phyloP scores from a whole-genome alignment of 2,888 invertebrate species.

The Sericinus montela region DNA sequence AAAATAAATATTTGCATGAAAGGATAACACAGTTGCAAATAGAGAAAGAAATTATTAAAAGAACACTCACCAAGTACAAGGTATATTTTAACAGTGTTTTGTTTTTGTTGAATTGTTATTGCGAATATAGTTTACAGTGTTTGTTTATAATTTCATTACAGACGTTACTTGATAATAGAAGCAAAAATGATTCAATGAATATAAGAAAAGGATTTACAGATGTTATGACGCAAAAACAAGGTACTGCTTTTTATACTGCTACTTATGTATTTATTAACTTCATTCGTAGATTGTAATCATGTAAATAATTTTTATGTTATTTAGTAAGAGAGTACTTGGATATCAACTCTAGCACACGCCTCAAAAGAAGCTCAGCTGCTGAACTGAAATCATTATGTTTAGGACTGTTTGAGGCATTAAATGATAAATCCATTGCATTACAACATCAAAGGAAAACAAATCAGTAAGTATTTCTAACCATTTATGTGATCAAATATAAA shows the following conservation, averaged over 20 bases:
- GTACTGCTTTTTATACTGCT: slow-evolving; percentile 72
- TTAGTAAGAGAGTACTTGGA: slow-evolving; percentile 87
- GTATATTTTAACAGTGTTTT: slow-evolving; percentile 44
- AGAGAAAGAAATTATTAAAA: slow-evolving; percentile 87
- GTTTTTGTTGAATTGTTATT: no score
- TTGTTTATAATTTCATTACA: slow-evolving; percentile 45
- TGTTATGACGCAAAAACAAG: slow-evolving; percentile 89
- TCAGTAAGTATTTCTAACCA: slow-evolving; percentile 78
- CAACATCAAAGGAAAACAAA: slow-evolving; percentile 93
- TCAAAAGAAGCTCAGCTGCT: slow-evolving; percentile 77
- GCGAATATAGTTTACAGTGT: no score
- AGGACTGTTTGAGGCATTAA: slow-evolving; percentile 89
- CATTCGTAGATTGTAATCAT: no score
- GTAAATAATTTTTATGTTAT: no score
- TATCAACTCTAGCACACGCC: slow-evolving; percentile 67
- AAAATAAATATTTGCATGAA: slow-evolving; percentile 92
- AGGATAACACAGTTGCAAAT: slow-evolving; percentile 87
- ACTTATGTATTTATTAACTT: no score
- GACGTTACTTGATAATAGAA: slow-evolving; percentile 85
- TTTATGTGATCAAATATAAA: no score
- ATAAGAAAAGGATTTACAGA: slow-evolving; percentile 84
- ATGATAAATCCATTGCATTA: slow-evolving; percentile 90
- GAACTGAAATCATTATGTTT: slow-evolving; percentile 89
- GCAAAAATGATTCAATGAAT: slow-evolving; percentile 84
- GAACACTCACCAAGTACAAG: slow-evolving; percentile 87